Evolutionary conservation across 1,140 invertebrate genomes (phyloP), one percentile per base, ranked within the genome.

Genomic region (Cotesia vestalis): DNA sequence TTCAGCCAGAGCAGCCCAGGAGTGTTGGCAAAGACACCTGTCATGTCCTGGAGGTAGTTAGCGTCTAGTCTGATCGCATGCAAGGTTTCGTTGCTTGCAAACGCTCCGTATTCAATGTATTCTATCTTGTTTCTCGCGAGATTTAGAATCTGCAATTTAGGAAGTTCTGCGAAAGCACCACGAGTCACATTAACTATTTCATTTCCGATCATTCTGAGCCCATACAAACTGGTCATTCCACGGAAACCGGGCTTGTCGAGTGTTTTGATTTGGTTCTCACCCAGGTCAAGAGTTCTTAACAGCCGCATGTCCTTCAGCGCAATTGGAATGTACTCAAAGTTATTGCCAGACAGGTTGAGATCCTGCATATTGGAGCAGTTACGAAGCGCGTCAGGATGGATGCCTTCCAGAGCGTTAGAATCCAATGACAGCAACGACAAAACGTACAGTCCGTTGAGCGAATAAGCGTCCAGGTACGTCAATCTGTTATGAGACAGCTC

Each of bases 271-370:
- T 89, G 88, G 84, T 96, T 96, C 80, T 95, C 93, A 40, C 93
- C 93, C 60, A 96, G 85, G 84, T 96, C 94, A 20, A 96, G 86
- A 1, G 92, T 94, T 80, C 91, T 91, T 70, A 96, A 85, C 79
- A 93, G 90, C 73, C 91, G 89, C 88, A 96, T 90, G 78, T 92
- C 91, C 78, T 90, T 89, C 70, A 96, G 86, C 9, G 94, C 93
- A 57, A 90, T 86, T 1, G 95, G 95, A 61, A 96, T 89, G 71
- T 87, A 84, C 55, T 88, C 88, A 74, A 97, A 86, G 79, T 90
- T 89, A 86, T 97, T 98, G 20, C 92, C 91, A 79, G 94, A 93
- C 66, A 96, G 86, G 83, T 96, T 93, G 70, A 98, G 86, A 76
- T 95, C 94, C 80, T 92, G 91, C 53, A 93, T 85, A 84, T 91